Percentiles rank a stretch among this genome's conserved stretches.
Evolutionary conservation across 1,140 invertebrate species (phyloP).

Genomic region (Drosophila kepulauana): DNA sequence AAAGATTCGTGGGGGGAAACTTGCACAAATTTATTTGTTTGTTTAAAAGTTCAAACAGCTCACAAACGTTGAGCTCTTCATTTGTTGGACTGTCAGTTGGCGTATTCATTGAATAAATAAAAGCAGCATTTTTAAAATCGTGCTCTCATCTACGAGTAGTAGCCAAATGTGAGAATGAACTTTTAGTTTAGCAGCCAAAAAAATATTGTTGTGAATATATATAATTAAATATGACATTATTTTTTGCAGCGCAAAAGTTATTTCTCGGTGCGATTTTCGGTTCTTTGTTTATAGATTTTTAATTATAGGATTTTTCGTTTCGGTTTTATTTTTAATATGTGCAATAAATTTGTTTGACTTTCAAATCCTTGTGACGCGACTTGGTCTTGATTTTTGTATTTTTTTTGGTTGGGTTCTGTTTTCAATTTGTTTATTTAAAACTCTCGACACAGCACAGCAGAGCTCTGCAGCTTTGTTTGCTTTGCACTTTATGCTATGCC

Average conservation of each 20-base stretch:
- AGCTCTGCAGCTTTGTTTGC: conserved; percentile 56
- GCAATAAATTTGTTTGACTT: conserved; percentile 15
- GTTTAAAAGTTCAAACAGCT: conserved; percentile 19
- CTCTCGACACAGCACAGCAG: conserved; percentile 17
- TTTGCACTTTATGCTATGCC: conserved; percentile 38
- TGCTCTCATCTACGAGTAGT: background rate
- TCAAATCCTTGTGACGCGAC: conserved; percentile 14
- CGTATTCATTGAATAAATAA: conserved; percentile 21
- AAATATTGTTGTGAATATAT: background rate
- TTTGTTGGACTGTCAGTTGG: background rate
- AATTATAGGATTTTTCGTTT: conserved; percentile 8
- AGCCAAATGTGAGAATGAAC: conserved; percentile 17
- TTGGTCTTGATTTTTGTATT: conserved; percentile 36
- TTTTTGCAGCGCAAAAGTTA: conserved; percentile 26
- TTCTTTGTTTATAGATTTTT: conserved; percentile 33
- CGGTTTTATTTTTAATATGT: background rate
- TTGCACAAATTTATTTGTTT: conserved; percentile 32
- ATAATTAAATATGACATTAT: conserved; percentile 57
- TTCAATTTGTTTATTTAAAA: conserved; percentile 9
- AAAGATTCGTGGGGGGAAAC: background rate
- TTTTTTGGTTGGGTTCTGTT: conserved; percentile 1
- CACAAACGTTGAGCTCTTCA: conserved; percentile 12
- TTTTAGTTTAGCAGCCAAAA: conserved; percentile 26
- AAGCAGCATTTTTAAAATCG: conserved; percentile 19
- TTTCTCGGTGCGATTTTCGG: conserved; percentile 18